Evolutionary conservation across 2,113 vertebrate genomes (phyloP).

Genomic region (Hemichromis elongatus): DNA sequence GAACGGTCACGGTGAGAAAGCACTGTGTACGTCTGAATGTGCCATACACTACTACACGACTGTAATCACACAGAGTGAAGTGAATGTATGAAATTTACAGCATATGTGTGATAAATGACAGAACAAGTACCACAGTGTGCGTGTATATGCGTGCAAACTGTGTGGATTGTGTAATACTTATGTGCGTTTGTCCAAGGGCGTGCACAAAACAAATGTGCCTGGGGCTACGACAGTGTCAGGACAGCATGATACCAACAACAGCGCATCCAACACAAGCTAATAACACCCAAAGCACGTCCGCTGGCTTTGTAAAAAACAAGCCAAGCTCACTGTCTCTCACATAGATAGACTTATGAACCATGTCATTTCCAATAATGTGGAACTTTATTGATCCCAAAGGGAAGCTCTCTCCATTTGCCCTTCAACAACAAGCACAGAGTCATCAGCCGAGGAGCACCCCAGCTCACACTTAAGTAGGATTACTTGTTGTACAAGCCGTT

Average conservation of each 20-base stretch:
- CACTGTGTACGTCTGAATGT: not conserved
- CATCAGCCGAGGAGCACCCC: not conserved
- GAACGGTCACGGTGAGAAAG: conserved; percentile 3
- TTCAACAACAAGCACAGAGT: not conserved
- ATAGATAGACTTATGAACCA: conserved; percentile 1
- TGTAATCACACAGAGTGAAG: not conserved
- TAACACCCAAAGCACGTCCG: conserved; percentile 14
- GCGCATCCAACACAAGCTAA: not conserved
- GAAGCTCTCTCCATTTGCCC: conserved; percentile 9
- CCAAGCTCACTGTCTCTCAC: conserved; percentile 2
- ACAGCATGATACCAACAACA: conserved; percentile 4
- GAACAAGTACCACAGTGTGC: not conserved
- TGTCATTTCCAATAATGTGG: conserved; percentile 38
- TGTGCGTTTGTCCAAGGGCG: not conserved
- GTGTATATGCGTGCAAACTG: not conserved
- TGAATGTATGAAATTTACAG: not conserved
- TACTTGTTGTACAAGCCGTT: conserved; percentile 1
- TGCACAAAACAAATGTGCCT: not conserved
- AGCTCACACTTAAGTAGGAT: conserved; percentile 5
- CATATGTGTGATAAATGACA: not conserved
- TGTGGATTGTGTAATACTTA: not conserved
- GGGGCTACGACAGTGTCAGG: not conserved
- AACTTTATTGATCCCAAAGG: conserved; percentile 44
- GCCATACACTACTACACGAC: not conserved
- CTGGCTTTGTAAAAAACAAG: conserved; percentile 1